Evolutionary conservation across 2,888 invertebrate genomes (phyloP), one percentile per base, ranked within the genome.

Genomic region (Chrysina gloriosa): DNA sequence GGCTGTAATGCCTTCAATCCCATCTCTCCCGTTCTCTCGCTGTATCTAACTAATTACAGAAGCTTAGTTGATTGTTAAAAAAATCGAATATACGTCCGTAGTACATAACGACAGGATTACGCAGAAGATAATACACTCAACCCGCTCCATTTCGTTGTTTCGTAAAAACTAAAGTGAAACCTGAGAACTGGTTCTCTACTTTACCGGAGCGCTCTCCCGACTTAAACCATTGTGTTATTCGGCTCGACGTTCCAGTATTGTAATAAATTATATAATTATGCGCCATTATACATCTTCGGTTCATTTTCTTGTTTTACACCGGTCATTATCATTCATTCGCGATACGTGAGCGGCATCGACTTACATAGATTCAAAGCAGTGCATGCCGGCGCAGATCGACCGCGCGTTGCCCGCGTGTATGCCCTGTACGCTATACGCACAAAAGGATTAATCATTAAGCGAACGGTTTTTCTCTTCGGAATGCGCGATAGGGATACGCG

Each of bases 261-360:
- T 52, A 52, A 52, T 52, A 52, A 52, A 52, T 52, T 52, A 52
- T 52, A 31, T 52, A 52, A 52, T 52, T 52, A 52, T 31, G 52
- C 29, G 29, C 19, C 19, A 52, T 52, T 52, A 52, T 52, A 21
- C 52, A 52, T 52, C 31, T 31, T 16, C 31, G 31, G 31, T 31
- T 21, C 52, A 52, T 52, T 52, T 52, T 52, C 52, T 52, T 31
- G 52, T 52, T 52, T 52, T 52, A 52, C 19, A 45, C 9, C 16
- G 31, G 52, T 31, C 52, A 52, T 52, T 52, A 52, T 52, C 52
- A 31, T 52, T 52, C 52, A 52, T 52, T 52, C 31, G 52, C 31
- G 31, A 52, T 52, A 52, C 52, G 52, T 31, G 19, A 16, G 31
- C 52, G 31, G 31, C 52, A 52, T 52, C 19, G 19, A 21, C 21